Conservation (phyloP, 92 coral and sea anemone genomes). For the Epizoanthus ramosus region DNA sequence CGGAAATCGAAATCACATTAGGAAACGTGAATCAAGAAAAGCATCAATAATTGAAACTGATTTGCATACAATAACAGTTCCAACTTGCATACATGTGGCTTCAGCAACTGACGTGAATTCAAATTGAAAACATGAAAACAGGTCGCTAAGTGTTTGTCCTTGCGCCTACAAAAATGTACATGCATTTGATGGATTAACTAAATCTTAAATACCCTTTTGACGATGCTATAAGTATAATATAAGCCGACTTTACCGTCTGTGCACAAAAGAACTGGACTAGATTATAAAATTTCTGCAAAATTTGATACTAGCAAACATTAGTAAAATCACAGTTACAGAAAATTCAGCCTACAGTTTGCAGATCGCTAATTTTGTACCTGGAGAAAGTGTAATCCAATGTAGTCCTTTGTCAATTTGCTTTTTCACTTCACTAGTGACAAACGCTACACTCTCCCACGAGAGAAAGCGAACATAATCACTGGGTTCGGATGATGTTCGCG, state of each 20-base stretch:
- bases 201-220: no score
- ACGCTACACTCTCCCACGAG: conserved; percentile 84
- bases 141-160: not conserved
- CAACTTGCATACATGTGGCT: conserved; percentile 29
- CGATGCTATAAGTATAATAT: no score
- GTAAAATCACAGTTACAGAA: no score
- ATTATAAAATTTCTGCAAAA: no score
- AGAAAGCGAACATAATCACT: conserved; percentile 65
- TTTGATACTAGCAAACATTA: no score
- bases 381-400: conserved; percentile 64
- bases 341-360: no score
- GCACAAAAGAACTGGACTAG: no score
- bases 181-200: not conserved
- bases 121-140: not conserved
- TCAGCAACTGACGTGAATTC: not conserved
- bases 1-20: conserved; percentile 26
- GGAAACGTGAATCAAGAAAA: conserved; percentile 2
- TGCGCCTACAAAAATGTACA: conserved; percentile 14
- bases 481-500: conserved; percentile 36
- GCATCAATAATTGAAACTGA: conserved; percentile 36
- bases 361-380: conserved; percentile 42
- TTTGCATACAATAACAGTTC: conserved; percentile 40
- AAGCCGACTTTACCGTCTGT: no score
- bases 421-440: conserved; percentile 73
- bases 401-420: conserved; percentile 64